Conservation (phyloP, 1,140 invertebrate species). For the Monochamus saltuarius region DNA sequence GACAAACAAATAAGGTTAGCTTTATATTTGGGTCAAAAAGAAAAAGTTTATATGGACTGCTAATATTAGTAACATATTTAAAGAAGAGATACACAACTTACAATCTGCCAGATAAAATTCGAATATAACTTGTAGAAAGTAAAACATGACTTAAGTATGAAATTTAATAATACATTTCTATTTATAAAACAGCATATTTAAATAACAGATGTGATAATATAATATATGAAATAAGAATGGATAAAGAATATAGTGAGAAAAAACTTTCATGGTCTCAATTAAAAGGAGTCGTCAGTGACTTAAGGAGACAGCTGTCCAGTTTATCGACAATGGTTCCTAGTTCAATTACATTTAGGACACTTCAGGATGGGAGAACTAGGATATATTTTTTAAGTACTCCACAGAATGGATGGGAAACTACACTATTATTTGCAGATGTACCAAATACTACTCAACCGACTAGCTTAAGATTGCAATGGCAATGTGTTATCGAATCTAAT, state of each 20-base stretch:
- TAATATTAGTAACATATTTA: neutral
- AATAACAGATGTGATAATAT: constrained; percentile 29
- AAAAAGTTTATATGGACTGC: constrained; percentile 16
- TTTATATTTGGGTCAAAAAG: constrained; percentile 30
- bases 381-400: constrained; percentile 89
- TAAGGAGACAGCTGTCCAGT: constrained; percentile 74
- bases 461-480: constrained; percentile 63
- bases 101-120: neutral
- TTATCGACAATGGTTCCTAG: constrained; percentile 77
- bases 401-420: constrained; percentile 83
- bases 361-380: constrained; percentile 74
- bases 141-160: constrained; percentile 1
- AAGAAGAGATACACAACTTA: neutral
- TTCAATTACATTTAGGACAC: constrained; percentile 74
- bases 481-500: constrained; percentile 69
- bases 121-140: neutral
- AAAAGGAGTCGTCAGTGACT: constrained; percentile 75
- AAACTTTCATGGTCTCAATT: constrained; percentile 75
- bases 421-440: constrained; percentile 82
- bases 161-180: constrained; percentile 3
- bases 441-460: constrained; percentile 57
- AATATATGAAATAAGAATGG: constrained; percentile 21
- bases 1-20: constrained; percentile 29
- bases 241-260: constrained; percentile 25
- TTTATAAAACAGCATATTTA: constrained; percentile 17